phyloP scores from a whole-genome alignment of 2,113 vertebrate genomes.

The Odocoileus virginianus region DNA sequence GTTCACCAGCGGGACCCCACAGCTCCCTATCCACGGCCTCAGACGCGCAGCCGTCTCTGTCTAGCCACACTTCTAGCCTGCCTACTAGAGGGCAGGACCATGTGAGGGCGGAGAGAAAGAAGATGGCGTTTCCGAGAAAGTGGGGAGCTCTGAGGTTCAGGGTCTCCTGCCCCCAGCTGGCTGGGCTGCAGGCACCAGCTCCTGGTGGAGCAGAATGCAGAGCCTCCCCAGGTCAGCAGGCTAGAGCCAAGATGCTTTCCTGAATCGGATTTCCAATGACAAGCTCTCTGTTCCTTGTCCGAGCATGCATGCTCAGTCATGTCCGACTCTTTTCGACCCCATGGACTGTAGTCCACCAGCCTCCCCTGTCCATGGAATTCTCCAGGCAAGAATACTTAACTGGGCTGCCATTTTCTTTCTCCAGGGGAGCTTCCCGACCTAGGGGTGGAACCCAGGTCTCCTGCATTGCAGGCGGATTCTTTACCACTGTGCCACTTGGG shows the following conservation, averaged over 20 bases:
- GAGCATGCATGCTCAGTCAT: not conserved
- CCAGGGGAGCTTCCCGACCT: not conserved
- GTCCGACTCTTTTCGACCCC: not conserved
- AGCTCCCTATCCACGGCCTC: not conserved
- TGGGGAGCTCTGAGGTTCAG: not conserved
- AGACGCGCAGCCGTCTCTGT: not conserved
- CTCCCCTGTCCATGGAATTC: not conserved
- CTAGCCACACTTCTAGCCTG: not conserved
- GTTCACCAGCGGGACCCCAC: no score
- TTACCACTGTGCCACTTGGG: not conserved
- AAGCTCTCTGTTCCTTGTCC: not conserved
- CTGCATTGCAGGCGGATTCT: not conserved
- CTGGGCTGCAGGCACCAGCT: not conserved
- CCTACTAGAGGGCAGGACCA: not conserved
- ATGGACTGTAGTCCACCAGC: not conserved
- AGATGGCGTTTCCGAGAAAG: not conserved
- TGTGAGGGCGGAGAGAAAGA: not conserved
- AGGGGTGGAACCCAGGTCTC: not conserved
- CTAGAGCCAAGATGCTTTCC: not conserved
- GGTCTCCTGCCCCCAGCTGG: not conserved
- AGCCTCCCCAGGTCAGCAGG: not conserved
- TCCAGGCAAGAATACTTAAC: not conserved
- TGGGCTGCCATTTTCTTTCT: not conserved
- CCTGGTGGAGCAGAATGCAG: rapidly evolving
- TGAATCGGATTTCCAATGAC: not conserved